Conservation (phyloP, 35 echinoderm and acorn worm species). For the Apostichopus californicus region DNA sequence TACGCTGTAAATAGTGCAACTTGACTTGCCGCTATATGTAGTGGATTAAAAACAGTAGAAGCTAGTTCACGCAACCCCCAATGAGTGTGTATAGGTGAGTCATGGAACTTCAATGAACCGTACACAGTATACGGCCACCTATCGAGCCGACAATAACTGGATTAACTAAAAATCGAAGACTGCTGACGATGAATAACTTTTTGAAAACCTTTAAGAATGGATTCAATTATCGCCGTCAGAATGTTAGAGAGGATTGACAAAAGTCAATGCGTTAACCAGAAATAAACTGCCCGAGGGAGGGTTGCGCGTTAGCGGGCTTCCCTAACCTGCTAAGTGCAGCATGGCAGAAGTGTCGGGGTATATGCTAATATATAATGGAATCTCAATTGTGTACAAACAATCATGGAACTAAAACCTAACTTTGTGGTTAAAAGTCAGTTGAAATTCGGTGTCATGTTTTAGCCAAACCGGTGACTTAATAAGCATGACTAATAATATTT, state of each 20-base stretch:
- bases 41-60: no score
- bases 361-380: not conserved
- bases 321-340: not conserved
- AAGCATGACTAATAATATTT: no score
- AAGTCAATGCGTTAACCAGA: conserved; percentile 3
- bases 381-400: not conserved
- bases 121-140: not conserved
- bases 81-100: not conserved
- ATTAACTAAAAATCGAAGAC: not conserved
- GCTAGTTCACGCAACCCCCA: not conserved
- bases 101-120: not conserved
- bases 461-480: not conserved
- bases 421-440: not conserved
- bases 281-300: not conserved
- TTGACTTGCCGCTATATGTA: no score
- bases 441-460: not conserved
- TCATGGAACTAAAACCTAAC: not conserved
- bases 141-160: not conserved
- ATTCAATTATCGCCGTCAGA: not conserved
- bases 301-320: not conserved
- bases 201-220: not conserved
- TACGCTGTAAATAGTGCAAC: not conserved
- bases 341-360: no score
- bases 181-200: not conserved
- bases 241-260: not conserved